Evolutionary conservation across 64 coral and sea anemone genomes (phyloP), one percentile per base, ranked within the genome.

Genomic region (Actinia tenebrosa): DNA sequence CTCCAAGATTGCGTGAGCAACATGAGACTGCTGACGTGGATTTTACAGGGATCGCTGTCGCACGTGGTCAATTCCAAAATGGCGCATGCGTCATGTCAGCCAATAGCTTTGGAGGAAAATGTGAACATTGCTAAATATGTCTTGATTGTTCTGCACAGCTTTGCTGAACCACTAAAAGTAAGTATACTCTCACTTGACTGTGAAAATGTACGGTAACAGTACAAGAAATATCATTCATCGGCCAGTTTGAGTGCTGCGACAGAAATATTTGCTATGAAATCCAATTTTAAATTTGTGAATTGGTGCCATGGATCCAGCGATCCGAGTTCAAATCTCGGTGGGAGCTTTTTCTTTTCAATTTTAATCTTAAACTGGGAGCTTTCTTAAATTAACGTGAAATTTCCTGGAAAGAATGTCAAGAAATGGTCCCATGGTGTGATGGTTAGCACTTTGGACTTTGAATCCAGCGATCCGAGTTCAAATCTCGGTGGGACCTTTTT

Each of bases 101-200:
- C 94, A 56, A 84, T 96, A 37, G 80, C 91, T 10, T 83, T 96
- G 78, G 86, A 90, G 7, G 94, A 96, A 75, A 96, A 96, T 88
- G 84, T 92, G 17, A 91, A 96, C 42, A 90, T 96, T 80, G 94
- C 94, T 10, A 90, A 93, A 60, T 96, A 96, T 77, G 94, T 93
- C n/a, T 80, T 93, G 0, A 96, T 96, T 72, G 92, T 96, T 56
- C 66, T 96, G 62, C 91, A 92, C 91, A 96, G 94, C 81, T 96
- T 96, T 85, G 94, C 94, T 19, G 94, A 96, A 75, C 94, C 79
- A 26, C 60, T 92, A 2, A 92, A 92, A 85, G 90, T 75, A 13
- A 75, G 69, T 75, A 26, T 25, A 75, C n/a, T 75, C 42, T 75
- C 5, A 2, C 13, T 30, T 10, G 11, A 14, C 23, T 27, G 27